Base-by-base conservation (phyloP, 1,140 invertebrate genomes). In the Apolygus lucorum region DNA sequence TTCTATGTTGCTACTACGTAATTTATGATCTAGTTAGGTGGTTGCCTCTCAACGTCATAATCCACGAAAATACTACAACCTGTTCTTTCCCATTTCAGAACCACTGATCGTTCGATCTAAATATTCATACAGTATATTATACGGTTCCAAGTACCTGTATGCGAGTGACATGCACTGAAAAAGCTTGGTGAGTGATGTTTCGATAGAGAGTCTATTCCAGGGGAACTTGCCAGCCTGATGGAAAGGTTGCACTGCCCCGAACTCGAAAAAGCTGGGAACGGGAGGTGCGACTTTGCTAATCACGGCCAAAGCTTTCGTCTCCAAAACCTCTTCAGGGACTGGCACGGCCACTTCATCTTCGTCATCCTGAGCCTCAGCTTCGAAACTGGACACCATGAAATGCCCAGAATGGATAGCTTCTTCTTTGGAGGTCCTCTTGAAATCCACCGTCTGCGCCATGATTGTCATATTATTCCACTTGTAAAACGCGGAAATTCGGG, bases 301-400 rank as follows among this genome's bases (percentile, higher is more conserved):
- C 1, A n/a, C 13, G 24, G 27, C 28, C 13, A 80, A 75, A 64
- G 76, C 78, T 8, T 75, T 75, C 69, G 63, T 26, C 17, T 76
- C 49, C 1, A 27, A 76, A 70, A 82, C 83, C 42, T 85, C 86
- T 70, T 92, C 90, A 11, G 89, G 86, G 71, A 91, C 87, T 21
- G 90, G 87, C 21, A 91, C 85, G 25, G 87, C 86, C 27, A 90
- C 81, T 76, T 90, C 87, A 76, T 92, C 90, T 76, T 93, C 91
- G 76, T 92, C 90, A 76, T 94, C 92, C 78, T 93, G 90, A 26
- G 86, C 90, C 78, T 95, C 91, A 28, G 92, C 91, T 79, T 97
- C 94, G 81, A 98, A 95, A 79, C 95, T 88, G 62, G 93, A 97
- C 52, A 98, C 89, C 96, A 98, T 98, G 80, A 98, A 98, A 79